A percentile compares a stretch with the other conserved stretches of the same genome.
Evolutionary conservation across 1,140 invertebrate species (phyloP).

Genomic region (Drosophila seguyi): DNA sequence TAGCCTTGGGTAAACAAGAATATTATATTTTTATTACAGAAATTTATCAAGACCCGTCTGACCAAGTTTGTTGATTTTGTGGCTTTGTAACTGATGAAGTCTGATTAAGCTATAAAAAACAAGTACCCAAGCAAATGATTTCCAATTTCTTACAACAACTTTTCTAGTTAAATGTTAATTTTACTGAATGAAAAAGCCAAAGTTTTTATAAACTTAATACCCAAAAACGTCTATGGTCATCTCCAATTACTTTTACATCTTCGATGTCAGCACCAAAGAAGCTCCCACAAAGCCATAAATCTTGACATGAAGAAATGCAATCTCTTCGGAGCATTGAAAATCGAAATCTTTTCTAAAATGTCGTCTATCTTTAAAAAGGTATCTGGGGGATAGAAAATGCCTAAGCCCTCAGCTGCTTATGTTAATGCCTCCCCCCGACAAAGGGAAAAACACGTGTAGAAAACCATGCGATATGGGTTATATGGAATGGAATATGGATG

Average conservation of each 20-base stretch:
- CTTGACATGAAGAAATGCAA: slow-evolving; percentile 37
- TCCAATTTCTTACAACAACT: too few species aligned
- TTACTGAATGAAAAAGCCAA: too few species aligned
- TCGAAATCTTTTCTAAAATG: slow-evolving; percentile 18
- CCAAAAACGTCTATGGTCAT: background rate
- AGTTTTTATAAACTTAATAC: background rate
- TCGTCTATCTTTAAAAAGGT: slow-evolving; percentile 26
- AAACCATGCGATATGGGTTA: slow-evolving; percentile 65
- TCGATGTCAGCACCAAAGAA: slow-evolving; percentile 34
- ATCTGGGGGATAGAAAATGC: background rate
- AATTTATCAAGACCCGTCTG: slow-evolving; percentile 4
- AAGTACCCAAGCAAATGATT: background rate
- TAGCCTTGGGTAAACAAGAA: slow-evolving; percentile 10
- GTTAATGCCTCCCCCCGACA: slow-evolving; percentile 53
- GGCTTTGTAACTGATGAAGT: background rate
- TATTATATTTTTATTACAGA: slow-evolving; percentile 3
- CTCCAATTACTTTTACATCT: slow-evolving; percentile 34
- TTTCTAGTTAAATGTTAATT: background rate
- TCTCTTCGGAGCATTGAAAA: slow-evolving; percentile 15
- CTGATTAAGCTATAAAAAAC: background rate
- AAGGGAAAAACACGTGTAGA: slow-evolving; percentile 43
- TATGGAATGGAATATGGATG: slow-evolving; percentile 41
- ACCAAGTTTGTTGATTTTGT: background rate
- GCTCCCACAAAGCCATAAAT: slow-evolving; percentile 40
- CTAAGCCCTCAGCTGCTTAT: slow-evolving; percentile 69